These are phyloP conservation scores for Pandemis cinnamomeana DNA, from an alignment of 2,888 invertebrate species.

Conservation along the genomic window DNA sequence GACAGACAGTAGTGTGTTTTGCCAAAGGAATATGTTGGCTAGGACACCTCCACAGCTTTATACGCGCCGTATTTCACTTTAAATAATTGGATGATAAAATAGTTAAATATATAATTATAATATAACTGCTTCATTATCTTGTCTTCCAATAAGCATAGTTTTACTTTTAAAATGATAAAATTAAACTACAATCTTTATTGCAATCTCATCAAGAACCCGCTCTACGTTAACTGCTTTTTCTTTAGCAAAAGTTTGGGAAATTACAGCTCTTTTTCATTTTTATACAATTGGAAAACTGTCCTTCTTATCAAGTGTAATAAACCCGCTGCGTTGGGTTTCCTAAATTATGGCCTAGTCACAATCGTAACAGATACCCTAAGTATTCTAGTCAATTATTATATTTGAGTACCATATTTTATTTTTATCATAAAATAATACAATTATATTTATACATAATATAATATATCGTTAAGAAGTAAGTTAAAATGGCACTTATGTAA, in stretches of 20 bases:
- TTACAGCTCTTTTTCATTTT: constrained; percentile 20
- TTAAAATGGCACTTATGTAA: constrained; percentile 29
- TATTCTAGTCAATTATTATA: constrained; percentile 79
- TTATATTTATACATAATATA: constrained; percentile 26
- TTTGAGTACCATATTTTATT: constrained; percentile 52
- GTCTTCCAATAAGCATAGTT: constrained; percentile 47
- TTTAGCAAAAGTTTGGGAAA: constrained; percentile 17
- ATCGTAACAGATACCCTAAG: constrained; percentile 54
- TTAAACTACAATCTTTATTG: constrained; percentile 30
- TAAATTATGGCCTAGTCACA: constrained; percentile 65
- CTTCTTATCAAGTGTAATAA: constrained; percentile 13
- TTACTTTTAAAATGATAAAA: constrained; percentile 29
- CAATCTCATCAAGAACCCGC: constrained; percentile 43
- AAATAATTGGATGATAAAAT: background rate
- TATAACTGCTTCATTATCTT: constrained; percentile 42
- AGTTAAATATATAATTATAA: constrained; percentile 1
- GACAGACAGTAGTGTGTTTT: background rate
- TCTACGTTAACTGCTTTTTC: constrained; percentile 12
- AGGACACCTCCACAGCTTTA: background rate
- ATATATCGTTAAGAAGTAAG: constrained; percentile 24
- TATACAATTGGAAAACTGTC: constrained; percentile 18
- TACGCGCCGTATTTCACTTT: background rate
- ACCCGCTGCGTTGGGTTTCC: constrained; percentile 5
- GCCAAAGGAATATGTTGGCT: background rate
- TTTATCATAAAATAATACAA: constrained; percentile 40